These are phyloP conservation scores for Phasia obesa DNA, from an alignment of 2,888 invertebrate genomes.

Conservation along the genomic window DNA sequence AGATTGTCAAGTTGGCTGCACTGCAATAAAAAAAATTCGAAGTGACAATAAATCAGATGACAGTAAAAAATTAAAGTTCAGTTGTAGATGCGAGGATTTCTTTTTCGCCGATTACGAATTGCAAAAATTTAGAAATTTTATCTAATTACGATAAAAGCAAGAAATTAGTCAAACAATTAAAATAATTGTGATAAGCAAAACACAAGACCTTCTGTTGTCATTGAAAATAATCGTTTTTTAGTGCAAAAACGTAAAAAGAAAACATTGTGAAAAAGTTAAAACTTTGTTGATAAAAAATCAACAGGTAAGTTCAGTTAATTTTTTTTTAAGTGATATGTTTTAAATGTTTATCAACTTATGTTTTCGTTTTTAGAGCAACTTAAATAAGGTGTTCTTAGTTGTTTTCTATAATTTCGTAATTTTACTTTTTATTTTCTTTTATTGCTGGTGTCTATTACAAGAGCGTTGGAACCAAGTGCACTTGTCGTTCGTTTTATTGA, in stretches of 20 bases:
- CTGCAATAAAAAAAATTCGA: constrained; percentile 9
- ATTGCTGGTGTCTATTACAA: too few relatives aligned
- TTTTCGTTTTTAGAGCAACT: too few relatives aligned
- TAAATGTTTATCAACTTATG: too few relatives aligned
- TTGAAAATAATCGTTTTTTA: not conserved
- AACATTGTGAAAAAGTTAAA: too few relatives aligned
- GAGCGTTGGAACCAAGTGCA: constrained; percentile 45
- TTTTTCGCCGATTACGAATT: constrained; percentile 8
- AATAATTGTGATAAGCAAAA: constrained; percentile 1
- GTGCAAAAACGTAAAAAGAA: too few relatives aligned
- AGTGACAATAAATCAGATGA: constrained; percentile 52
- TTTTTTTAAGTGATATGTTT: too few relatives aligned
- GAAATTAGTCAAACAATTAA: too few relatives aligned
- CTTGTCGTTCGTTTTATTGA: constrained; percentile 57
- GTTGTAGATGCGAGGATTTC: not conserved
- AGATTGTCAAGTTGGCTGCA: constrained; percentile 21
- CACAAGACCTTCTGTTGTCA: not conserved
- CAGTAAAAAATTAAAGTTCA: constrained; percentile 58
- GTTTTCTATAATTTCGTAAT: too few relatives aligned
- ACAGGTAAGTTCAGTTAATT: constrained; percentile 45
- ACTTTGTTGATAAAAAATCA: constrained; percentile 47
- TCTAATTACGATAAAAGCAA: constrained; percentile 11
- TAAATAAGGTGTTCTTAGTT: too few relatives aligned
- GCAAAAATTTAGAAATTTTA: not conserved
- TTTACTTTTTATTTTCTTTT: too few relatives aligned